Evolutionary conservation across 1,140 invertebrate genomes (phyloP).

Genomic region (Doryteuthis pealeii): DNA sequence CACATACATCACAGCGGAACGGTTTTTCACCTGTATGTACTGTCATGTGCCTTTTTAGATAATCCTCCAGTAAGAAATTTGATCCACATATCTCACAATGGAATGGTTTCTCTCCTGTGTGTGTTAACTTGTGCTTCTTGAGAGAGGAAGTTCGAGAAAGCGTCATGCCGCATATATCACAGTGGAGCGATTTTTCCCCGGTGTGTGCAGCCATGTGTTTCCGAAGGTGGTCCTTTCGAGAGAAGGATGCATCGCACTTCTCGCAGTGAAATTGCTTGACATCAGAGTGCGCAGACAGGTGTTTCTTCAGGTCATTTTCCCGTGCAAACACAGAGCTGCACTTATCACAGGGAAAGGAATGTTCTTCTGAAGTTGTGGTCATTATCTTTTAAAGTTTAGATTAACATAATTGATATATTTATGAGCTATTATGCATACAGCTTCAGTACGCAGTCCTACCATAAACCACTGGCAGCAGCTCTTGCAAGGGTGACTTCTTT

Average conservation of each 20-base stretch:
- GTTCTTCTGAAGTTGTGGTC: no score
- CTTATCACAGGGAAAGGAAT: no score
- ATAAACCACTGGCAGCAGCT: no score
- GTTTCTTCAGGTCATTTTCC: constrained; percentile 82
- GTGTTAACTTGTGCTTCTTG: no score
- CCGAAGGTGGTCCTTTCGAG: no score
- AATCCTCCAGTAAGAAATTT: constrained; percentile 85
- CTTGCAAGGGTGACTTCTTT: no score
- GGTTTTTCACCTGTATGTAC: constrained; percentile 91
- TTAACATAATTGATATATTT: no score
- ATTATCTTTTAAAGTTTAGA: no score
- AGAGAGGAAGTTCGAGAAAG: constrained; percentile 56
- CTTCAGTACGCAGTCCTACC: no score
- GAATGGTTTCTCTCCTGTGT: no score
- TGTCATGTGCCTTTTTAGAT: constrained; percentile 86
- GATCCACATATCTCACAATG: constrained; percentile 66
- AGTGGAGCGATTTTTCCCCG: constrained; percentile 63
- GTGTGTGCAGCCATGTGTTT: constrained; percentile 70
- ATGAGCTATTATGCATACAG: no score
- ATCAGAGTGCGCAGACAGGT: constrained; percentile 23
- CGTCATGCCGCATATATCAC: constrained; percentile 57
- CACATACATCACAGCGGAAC: constrained; percentile 86
- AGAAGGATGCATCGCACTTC: constrained; percentile 64
- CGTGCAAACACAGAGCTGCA: no score
- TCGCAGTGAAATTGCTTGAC: constrained; percentile 79